Base-by-base conservation (phyloP, 2,113 vertebrate genomes). In the Procavia capensis region DNA sequence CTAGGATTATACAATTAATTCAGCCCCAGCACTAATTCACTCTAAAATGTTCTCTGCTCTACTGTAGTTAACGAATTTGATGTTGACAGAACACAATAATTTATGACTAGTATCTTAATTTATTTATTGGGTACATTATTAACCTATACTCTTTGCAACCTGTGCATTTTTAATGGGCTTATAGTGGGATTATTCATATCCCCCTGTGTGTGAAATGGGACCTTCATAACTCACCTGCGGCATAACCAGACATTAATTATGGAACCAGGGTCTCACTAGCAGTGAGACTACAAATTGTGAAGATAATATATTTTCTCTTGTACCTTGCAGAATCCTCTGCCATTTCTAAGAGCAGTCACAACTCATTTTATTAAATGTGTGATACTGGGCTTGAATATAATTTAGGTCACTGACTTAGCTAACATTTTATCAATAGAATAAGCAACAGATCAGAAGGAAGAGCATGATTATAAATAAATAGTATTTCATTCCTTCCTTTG, bases 121-220 rank as follows among this genome's bases (percentile, higher is more conserved):
- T 98, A 97, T 97, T 98, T 98, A 98, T 94, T 95, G 96, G 91
- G 63, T 34, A 96, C 63, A 98, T 98, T 98, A 98, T 98, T 98
- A 98, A 98, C 96, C 94, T 97, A 86, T 87, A 97, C 97, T 96
- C 95, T 98, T 98, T 85, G 84, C 89, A 91, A 93, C 86, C 93
- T 85, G 74, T 87, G 84, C 61, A 95, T 96, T 97, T 98, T 97
- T 95, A 97, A 97, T 97, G 84, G 96, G 88, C 85, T 98, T 98
- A 97, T 78, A 98, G 97, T 83, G 76, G 92, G 93, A 85, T 88
- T 96, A 97, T 97, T 98, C 75, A 97, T 98, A 96, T 98, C 95
- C 96, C 90, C 94, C 86, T 96, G 64, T 19, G 57, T 79, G 31
- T 95, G 96, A 98, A 97, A 88, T 84, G 96, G 81, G 75, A 70